A percentile compares a stretch with the other conserved stretches of the same genome.
Evolutionary conservation across 1,140 invertebrate genomes (phyloP).

Genomic region (Aphis craccivora): DNA sequence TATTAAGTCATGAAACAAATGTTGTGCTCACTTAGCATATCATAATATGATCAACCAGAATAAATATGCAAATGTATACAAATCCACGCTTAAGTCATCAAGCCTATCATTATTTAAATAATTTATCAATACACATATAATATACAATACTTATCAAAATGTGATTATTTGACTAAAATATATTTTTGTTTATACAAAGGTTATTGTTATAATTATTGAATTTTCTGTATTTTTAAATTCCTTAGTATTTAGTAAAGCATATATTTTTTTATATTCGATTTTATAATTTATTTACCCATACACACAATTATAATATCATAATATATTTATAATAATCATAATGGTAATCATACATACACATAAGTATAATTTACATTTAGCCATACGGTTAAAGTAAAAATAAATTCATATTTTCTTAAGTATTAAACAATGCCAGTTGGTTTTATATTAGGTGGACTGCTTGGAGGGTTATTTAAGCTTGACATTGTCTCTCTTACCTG

Average conservation of each 20-base stretch:
- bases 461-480: slow-evolving; percentile 28
- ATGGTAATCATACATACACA: background rate
- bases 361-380: background rate
- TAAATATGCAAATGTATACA: too few relatives aligned
- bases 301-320: background rate
- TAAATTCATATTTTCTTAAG: background rate
- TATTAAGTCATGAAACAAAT: too few relatives aligned
- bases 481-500: slow-evolving; percentile 49
- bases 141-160: too few relatives aligned
- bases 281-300: background rate
- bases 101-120: too few relatives aligned
- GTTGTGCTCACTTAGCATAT: too few relatives aligned
- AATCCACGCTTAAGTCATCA: too few relatives aligned
- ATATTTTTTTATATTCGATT: background rate
- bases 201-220: background rate
- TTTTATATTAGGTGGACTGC: slow-evolving; percentile 9
- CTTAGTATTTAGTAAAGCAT: background rate
- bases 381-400: background rate
- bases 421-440: slow-evolving; percentile 45
- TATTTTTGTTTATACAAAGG: background rate
- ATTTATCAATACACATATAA: too few relatives aligned
- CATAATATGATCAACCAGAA: too few relatives aligned
- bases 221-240: background rate
- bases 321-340: background rate
- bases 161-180: background rate